Conservation (phyloP, 2,797 vertebrate genomes). For the Brachyrhaphis roseni region DNA sequence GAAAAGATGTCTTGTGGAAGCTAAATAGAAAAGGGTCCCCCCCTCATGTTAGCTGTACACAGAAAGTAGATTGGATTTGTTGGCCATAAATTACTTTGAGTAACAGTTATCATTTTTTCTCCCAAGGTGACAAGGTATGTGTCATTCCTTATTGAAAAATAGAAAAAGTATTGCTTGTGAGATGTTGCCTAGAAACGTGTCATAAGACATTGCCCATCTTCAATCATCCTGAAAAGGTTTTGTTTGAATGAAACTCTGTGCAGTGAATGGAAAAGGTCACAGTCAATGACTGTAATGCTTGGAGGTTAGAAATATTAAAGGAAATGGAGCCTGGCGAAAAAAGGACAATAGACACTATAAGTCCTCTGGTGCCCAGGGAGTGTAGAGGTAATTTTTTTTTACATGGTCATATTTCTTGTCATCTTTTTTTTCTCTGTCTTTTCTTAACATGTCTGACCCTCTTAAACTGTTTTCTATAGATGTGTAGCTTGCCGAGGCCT, state of each 20-base stretch:
- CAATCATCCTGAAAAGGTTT: slow-evolving; percentile 8
- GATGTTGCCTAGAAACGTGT: slow-evolving; percentile 13
- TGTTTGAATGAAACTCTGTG: slow-evolving; percentile 13
- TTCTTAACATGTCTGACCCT: background rate
- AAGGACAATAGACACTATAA: slow-evolving; percentile 14
- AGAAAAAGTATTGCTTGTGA: background rate
- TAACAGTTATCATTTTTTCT: background rate
- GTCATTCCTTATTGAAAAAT: slow-evolving; percentile 26
- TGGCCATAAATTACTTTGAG: slow-evolving; percentile 34
- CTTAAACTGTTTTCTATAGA: background rate
- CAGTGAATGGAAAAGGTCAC: slow-evolving; percentile 41
- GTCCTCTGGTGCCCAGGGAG: slow-evolving; percentile 1
- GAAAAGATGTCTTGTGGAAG: slow-evolving; percentile 44
- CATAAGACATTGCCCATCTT: slow-evolving; percentile 22
- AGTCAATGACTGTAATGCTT: slow-evolving; percentile 24
- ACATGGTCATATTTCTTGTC: slow-evolving; percentile 5
- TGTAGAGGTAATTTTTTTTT: slow-evolving; percentile 1
- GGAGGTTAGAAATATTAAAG: slow-evolving; percentile 18
- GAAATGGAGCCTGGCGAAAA: slow-evolving; percentile 22
- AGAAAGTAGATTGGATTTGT: slow-evolving; percentile 34
- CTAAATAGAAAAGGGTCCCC: slow-evolving; percentile 38
- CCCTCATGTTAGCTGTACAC: slow-evolving; percentile 12
- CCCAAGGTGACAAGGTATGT: slow-evolving; percentile 31
- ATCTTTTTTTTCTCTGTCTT: background rate
- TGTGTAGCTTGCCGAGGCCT: background rate